Evolutionary conservation across 2,113 vertebrate species (phyloP), one percentile per base, ranked within the genome.

Genomic region (Vulpes ferrilata): DNA sequence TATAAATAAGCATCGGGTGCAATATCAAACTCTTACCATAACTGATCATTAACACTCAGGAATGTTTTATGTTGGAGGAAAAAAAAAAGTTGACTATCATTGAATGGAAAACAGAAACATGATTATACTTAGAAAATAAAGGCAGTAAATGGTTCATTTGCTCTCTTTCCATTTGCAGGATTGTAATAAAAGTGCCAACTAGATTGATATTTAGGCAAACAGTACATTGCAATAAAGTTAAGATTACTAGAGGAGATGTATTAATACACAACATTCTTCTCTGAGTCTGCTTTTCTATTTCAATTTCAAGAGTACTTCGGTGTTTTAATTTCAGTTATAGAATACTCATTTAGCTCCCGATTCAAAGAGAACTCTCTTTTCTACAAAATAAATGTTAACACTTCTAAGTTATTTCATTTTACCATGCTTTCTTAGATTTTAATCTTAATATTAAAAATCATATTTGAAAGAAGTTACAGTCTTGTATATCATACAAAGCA

Each of bases 151-250:
- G 96, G 97, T 98, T 98, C 98, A 98, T 99, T 99, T 99, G 91
- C 97, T 98, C 89, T 97, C 80, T 98, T 98, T 99, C 96, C 86
- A 98, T 99, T 99, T 98, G 89, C 97, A 96, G 97, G 98, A 98
- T 62, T 80, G 96, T 97, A 98, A 99, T 98, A 99, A 99, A 99
- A 99, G 97, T 98, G 98, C 92, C 99, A 98, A 94, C 57, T 71
- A 98, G 98, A 99, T 97, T 98, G 98, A 99, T 99, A 98, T 98
- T 98, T 98, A 98, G 94, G 97, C 97, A 98, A 98, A 98, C 78
- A 98, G 92, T 96, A 95, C 17, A 60, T 17, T 96, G 97, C 98
- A 98, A 93, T 98, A 98, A 98, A 98, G 98, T 98, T 97, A 98
- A 98, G 97, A 98, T 97, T 98, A 98, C 78, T 96, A 97, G 87